A percentile compares a stretch with the other conserved stretches of the same genome.
phyloP scores from a whole-genome alignment of 2,888 invertebrate genomes.

The Cybosia mesomella region DNA sequence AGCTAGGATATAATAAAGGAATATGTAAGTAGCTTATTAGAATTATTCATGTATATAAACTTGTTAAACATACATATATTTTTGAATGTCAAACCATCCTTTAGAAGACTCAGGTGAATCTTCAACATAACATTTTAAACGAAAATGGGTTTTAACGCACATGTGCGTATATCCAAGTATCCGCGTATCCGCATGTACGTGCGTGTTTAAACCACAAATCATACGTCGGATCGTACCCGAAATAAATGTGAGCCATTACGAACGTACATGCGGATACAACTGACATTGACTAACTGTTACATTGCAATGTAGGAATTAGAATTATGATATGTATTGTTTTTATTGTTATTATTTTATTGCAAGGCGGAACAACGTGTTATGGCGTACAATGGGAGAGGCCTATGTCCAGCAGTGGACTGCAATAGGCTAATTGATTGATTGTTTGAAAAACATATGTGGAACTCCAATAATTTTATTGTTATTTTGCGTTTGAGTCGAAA shows the following conservation, averaged over 20 bases:
- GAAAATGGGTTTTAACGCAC: slow-evolving; percentile 6
- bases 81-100: neutral
- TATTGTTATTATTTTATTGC: too few relatives aligned
- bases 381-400: too few relatives aligned
- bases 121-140: slow-evolving; percentile 9
- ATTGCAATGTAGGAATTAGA: slow-evolving; percentile 20
- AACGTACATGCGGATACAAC: slow-evolving; percentile 37
- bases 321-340: slow-evolving; percentile 11
- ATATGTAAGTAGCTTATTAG: too few relatives aligned
- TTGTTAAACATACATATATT: neutral
- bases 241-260: slow-evolving; percentile 52
- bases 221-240: slow-evolving; percentile 49
- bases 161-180: slow-evolving; percentile 6
- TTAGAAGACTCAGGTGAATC: slow-evolving; percentile 5
- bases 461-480: neutral
- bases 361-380: too few relatives aligned
- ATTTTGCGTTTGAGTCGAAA: neutral
- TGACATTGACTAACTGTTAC: slow-evolving; percentile 22
- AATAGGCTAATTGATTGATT: too few relatives aligned
- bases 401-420: too few relatives aligned
- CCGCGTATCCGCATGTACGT: slow-evolving; percentile 18
- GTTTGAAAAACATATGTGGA: slow-evolving; percentile 6
- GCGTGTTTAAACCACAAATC: slow-evolving; percentile 53
- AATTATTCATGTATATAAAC: too few relatives aligned
- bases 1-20: too few relatives aligned